Evolutionary conservation across 2,888 invertebrate genomes (phyloP), one percentile per base, ranked within the genome.

Genomic region (Hemithea aestivaria): DNA sequence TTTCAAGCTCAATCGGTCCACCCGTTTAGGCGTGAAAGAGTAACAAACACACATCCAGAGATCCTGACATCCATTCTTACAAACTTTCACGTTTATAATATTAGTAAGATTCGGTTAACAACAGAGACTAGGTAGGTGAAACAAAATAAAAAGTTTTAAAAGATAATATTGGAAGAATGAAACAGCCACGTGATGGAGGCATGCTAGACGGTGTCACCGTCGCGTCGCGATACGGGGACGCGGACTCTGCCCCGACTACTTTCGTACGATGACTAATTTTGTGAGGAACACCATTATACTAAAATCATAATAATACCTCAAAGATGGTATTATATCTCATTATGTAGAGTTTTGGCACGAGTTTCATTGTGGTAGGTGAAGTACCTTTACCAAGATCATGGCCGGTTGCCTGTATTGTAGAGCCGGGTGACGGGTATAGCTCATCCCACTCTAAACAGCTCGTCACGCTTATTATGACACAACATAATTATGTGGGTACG

Each of bases 181-280:
- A 41, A 24, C 31, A 45, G 31, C 35, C 79, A 80, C 72, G 78
- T 63, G 58, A 65, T 44, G 37, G 48, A 40, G 41, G 50, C 73
- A 72, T 77, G 77, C 49, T 54, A 26, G 20, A 29, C 31, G 31
- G 34, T 52, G 54, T 38, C 51, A 45, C 45, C 40, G 33, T 46
- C 16, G 5, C n/a, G n/a, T n/a, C n/a, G n/a, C n/a, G 16, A 16
- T 16, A 16, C n/a, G 16, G 16, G 16, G 16, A 16, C 29, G 23
- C 62, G 71, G 69, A 74, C 74, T 75, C 62, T 75, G 76, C 60
- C 66, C 64, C 60, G 34, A 44, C 29, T 47, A 45, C 48, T 50
- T 54, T 46, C 42, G 45, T 35, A 49, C 50, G 47, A 50, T 70
- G 66, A 66, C 63, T 66, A 70, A 68, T 65, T 46, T 56, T 51